Percentiles rank a stretch among this genome's conserved stretches.
phyloP scores from a whole-genome alignment of 37 sponge, comb jelly and placozoan genomes.

The Haliclona indistincta region DNA sequence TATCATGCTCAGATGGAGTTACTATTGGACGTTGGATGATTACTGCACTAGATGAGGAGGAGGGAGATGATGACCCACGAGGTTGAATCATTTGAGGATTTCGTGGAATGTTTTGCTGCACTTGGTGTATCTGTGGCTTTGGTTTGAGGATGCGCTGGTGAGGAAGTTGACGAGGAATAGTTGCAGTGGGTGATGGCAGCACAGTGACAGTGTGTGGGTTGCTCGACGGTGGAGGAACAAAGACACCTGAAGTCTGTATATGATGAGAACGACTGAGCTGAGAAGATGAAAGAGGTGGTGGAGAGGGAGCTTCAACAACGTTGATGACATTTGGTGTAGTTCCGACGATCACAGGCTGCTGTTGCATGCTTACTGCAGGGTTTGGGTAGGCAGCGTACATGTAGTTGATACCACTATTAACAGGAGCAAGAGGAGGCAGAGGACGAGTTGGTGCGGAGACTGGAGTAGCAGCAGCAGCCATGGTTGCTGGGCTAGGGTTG shows the following conservation, averaged over 20 bases:
- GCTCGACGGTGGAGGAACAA: neutral
- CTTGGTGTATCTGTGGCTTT: neutral
- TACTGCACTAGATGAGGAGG: no score
- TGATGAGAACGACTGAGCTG: neutral
- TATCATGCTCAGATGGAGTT: neutral
- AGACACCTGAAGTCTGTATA: conserved; percentile 1
- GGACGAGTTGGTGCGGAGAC: neutral
- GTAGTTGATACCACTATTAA: neutral
- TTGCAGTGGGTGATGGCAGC: neutral
- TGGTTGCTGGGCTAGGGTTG: neutral
- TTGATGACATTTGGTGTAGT: neutral
- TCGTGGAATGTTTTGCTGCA: neutral
- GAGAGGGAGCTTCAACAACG: no score
- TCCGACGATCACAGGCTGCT: neutral
- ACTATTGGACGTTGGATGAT: neutral
- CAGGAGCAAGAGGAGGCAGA: neutral
- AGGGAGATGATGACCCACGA: neutral
- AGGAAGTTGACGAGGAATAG: neutral
- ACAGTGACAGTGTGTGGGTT: neutral
- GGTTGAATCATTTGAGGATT: neutral
- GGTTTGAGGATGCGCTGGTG: neutral
- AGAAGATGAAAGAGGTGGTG: neutral
- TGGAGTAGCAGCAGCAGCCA: neutral
- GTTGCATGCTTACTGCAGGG: neutral
- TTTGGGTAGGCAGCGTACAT: no score